Conservation (phyloP, 2,888 invertebrate species). For the Patella pellucida region DNA sequence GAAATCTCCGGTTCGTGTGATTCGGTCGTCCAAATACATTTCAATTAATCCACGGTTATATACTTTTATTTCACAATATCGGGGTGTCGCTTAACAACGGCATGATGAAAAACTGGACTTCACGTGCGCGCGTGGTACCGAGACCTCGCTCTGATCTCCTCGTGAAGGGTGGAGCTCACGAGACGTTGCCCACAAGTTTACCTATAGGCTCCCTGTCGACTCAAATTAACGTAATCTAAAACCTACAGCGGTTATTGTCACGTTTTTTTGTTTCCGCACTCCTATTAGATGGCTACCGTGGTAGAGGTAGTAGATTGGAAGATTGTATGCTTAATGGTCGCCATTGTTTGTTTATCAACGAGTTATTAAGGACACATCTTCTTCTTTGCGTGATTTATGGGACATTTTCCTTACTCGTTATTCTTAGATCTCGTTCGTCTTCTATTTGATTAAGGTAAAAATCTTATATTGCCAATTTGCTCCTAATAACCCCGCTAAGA, state of each 20-base stretch:
- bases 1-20: too few species aligned
- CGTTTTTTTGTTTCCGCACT: not conserved
- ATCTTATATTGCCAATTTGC: not conserved
- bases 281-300: not conserved
- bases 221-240: not conserved
- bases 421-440: not conserved
- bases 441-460: not conserved
- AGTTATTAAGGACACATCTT: not conserved
- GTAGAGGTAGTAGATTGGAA: not conserved
- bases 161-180: not conserved
- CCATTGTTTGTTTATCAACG: not conserved
- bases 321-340: not conserved
- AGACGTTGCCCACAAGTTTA: not conserved
- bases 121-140: not conserved
- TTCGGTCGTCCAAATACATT: not conserved
- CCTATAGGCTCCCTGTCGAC: not conserved
- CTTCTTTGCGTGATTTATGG: not conserved
- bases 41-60: not conserved
- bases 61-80: not conserved
- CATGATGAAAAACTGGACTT: not conserved
- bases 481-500: too few species aligned
- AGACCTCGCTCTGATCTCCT: not conserved
- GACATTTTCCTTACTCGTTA: not conserved
- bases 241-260: not conserved
- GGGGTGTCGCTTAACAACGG: not conserved